Base-by-base conservation (phyloP, 2,113 vertebrate species). In the Oxyruncus cristatus region DNA sequence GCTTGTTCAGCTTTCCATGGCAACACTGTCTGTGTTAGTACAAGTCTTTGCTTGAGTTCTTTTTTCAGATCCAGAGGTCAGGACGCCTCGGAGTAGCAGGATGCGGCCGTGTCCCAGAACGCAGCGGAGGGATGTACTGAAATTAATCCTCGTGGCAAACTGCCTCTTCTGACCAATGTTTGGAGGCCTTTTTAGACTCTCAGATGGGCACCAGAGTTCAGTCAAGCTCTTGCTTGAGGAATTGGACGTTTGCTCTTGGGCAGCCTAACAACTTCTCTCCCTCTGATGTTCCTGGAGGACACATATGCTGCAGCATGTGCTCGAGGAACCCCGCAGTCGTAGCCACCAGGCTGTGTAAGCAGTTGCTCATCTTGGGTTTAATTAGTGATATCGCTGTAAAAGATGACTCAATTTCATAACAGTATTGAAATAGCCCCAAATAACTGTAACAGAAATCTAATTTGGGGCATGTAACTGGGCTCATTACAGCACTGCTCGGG, bases 331-430 rank as follows among this genome's bases (percentile, higher is more conserved):
- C 89, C 1, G 8, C 68, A 33, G 13, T 50, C 8, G 0, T 39
- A 56, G 47, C 46, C 75, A 71, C 79, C 72, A 49, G 32, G 28
- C 85, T 95, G 92, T 30, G 56, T 42, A 59, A 84, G 67, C 50
- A 53, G 72, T 84, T 88, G 83, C 91, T 93, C 79, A 59, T 80
- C 91, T 74, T 59, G 89, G 12, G 9, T 63, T 89, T 71, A 95
- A 93, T 95, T 93, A 83, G 85, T 27, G 32, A 27, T 56, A 63
- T 12, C 19, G 1, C 71, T 67, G 76, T 50, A 63, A 70, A 77
- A 63, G 59, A 91, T 89, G 41, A 84, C 46, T 93, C 50, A 71
- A 1, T 71, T 77, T 63, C 8, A 6, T 47, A 22, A 37, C 70
- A 46, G 30, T 2, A 8, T 37, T 73, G 59, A 90, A 94, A 90